phyloP scores from a whole-genome alignment of 2,113 vertebrate genomes.

The Chaetodon auriga region DNA sequence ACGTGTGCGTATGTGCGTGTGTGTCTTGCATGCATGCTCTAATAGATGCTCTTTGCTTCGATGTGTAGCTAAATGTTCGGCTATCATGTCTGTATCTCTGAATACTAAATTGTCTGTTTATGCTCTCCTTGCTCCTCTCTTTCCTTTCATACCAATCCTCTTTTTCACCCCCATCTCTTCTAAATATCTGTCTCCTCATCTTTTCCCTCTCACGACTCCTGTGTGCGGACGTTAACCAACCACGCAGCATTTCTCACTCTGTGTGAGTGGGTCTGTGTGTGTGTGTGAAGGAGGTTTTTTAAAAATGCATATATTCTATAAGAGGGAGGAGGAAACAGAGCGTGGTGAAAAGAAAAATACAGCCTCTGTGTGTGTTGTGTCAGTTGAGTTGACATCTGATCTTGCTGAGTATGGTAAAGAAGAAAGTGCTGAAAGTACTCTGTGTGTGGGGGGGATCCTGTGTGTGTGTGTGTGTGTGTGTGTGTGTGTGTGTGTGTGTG shows the following conservation, averaged over 20 bases:
- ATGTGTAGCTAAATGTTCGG: slow-evolving; percentile 40
- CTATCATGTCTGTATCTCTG: slow-evolving; percentile 26
- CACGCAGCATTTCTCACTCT: slow-evolving; percentile 1
- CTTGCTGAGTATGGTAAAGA: slow-evolving; percentile 80
- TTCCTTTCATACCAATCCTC: not conserved
- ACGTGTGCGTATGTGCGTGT: slow-evolving; percentile 26
- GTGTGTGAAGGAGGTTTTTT: slow-evolving; percentile 56
- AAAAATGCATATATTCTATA: slow-evolving; percentile 81
- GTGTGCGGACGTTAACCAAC: slow-evolving; percentile 18
- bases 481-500: slow-evolving; percentile 47
- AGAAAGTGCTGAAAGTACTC: slow-evolving; percentile 77
- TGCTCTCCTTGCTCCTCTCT: slow-evolving; percentile 5
- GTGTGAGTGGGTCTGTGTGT: slow-evolving; percentile 4
- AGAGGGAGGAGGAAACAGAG: slow-evolving; percentile 74
- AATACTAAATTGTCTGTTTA: slow-evolving; percentile 2
- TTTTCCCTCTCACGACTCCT: slow-evolving; percentile 4
- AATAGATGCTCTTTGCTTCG: slow-evolving; percentile 44
- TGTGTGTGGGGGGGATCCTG: slow-evolving; percentile 46
- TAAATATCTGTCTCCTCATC: slow-evolving; percentile 21
- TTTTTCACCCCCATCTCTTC: not conserved
- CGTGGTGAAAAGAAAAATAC: slow-evolving; percentile 75
- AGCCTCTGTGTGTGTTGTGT: slow-evolving; percentile 69
- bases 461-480: not conserved
- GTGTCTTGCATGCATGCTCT: slow-evolving; percentile 37
- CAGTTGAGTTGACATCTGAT: slow-evolving; percentile 79